phyloP scores from a whole-genome alignment of 1,140 invertebrate genomes.

The Papilio polyxenes region DNA sequence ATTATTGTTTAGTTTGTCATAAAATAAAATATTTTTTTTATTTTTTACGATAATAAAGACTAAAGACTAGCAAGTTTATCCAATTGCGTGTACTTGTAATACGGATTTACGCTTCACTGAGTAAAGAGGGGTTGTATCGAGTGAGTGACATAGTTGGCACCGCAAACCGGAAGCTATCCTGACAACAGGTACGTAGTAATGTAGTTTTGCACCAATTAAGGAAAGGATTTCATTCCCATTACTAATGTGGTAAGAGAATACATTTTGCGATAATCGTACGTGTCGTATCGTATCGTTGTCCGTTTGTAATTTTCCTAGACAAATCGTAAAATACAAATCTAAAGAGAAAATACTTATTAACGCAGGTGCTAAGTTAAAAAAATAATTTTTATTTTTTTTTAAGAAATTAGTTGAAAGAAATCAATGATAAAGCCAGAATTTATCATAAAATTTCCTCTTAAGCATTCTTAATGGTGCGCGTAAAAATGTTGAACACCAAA shows the following conservation, averaged over 20 bases:
- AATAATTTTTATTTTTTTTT: too few relatives aligned
- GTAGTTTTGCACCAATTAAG: neutral
- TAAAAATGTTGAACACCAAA: neutral
- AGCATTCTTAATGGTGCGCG: neutral
- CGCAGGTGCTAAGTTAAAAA: too few relatives aligned
- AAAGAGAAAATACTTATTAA: too few relatives aligned
- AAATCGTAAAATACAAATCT: too few relatives aligned
- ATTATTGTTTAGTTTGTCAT: too few relatives aligned
- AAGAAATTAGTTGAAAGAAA: neutral
- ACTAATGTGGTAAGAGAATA: neutral
- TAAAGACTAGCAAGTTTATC: neutral
- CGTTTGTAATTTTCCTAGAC: too few relatives aligned
- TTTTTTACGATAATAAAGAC: neutral
- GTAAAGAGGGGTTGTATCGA: neutral
- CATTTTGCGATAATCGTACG: too few relatives aligned
- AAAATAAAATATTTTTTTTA: too few relatives aligned
- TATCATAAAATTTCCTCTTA: neutral
- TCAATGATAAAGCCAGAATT: neutral
- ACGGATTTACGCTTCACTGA: slow-evolving; percentile 20
- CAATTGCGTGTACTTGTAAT: neutral
- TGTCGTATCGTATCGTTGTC: too few relatives aligned
- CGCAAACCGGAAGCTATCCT: slow-evolving; percentile 10
- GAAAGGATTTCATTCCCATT: neutral
- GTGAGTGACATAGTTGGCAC: neutral
- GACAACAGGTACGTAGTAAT: neutral